phyloP scores from a whole-genome alignment of 2,113 vertebrate genomes.

The Oryzias curvinotus region DNA sequence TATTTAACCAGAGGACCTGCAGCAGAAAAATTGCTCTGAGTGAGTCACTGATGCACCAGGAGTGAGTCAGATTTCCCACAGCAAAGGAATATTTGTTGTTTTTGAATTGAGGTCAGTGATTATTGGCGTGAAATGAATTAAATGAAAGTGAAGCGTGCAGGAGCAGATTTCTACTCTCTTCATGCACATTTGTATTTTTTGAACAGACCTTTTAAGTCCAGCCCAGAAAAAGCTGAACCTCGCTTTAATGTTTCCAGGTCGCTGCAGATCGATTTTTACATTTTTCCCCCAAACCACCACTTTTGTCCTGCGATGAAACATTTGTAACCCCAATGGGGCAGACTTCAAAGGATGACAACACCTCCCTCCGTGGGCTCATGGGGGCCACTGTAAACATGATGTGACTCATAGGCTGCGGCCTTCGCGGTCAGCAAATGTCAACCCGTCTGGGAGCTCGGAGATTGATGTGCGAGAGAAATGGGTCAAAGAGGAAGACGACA shows the following conservation, averaged over 20 bases:
- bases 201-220: too few relatives aligned
- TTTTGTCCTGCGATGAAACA: neutral
- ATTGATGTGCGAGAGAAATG: neutral
- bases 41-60: neutral
- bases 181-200: too few relatives aligned
- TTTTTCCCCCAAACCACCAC: neutral
- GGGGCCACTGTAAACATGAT: neutral
- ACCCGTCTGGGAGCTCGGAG: neutral
- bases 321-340: neutral
- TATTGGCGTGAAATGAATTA: neutral
- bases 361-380: neutral
- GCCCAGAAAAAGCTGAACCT: too few relatives aligned
- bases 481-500: neutral
- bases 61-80: neutral
- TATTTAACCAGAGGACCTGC: neutral
- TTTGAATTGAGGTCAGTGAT: neutral
- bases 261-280: neutral
- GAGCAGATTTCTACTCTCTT: neutral
- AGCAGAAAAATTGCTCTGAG: neutral
- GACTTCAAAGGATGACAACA: neutral
- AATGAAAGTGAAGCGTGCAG: neutral
- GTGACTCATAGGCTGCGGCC: neutral
- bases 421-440: neutral
- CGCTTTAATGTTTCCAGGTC: neutral
- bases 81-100: neutral